Percentiles rank a stretch among this genome's conserved stretches.
These are phyloP conservation scores for Lanius collurio DNA, from an alignment of 2,113 vertebrate genomes.

Conservation along the genomic window DNA sequence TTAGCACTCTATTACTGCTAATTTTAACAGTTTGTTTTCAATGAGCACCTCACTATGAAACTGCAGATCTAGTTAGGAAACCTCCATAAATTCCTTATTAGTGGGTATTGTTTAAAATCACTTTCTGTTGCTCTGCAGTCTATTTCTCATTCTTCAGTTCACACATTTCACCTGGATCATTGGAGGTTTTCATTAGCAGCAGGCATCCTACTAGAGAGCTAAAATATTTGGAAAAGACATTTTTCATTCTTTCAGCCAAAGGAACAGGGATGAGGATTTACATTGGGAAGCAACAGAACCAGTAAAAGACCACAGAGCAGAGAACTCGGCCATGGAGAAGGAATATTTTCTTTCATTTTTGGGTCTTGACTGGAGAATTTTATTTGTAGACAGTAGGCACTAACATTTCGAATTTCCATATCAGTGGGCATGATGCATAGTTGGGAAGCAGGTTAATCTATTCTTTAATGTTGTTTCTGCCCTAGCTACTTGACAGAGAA, in stretches of 20 bases:
- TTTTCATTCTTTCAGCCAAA: background rate
- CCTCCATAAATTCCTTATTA: background rate
- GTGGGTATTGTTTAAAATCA: background rate
- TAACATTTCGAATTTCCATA: background rate
- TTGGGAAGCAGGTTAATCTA: background rate
- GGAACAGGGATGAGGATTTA: background rate
- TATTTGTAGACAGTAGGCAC: background rate
- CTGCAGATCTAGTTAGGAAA: background rate
- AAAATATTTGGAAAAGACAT: background rate
- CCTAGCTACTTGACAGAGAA: background rate
- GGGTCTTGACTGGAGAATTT: background rate
- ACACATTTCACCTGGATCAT: background rate
- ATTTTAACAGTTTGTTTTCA: background rate
- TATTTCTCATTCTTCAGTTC: background rate
- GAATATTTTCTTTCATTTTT: background rate
- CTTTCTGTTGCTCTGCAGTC: background rate
- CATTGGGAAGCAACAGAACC: background rate
- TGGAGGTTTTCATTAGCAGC: background rate
- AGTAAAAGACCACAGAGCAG: background rate
- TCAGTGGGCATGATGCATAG: background rate
- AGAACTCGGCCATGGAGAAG: background rate
- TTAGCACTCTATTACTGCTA: background rate
- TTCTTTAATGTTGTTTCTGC: background rate
- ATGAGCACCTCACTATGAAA: background rate
- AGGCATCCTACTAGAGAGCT: background rate